Evolutionary conservation across 2,797 vertebrate species (phyloP).

Genomic region (Amphiprion clarkii): DNA sequence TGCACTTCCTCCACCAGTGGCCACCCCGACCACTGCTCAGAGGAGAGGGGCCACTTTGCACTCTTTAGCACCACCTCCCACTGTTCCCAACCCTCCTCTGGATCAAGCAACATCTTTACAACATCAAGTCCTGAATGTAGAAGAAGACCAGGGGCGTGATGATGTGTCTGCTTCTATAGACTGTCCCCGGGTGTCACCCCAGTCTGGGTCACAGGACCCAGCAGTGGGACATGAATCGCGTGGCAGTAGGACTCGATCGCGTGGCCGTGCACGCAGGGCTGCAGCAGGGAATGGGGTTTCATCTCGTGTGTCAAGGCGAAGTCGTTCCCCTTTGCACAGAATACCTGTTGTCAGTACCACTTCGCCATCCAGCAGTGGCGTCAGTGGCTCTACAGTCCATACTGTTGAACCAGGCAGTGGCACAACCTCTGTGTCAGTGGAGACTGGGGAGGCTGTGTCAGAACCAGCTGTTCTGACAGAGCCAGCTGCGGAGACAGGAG

Average conservation of each 20-base stretch:
- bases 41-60: conserved; percentile 77
- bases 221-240: conserved; percentile 77
- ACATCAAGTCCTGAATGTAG: conserved; percentile 71
- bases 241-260: conserved; percentile 89
- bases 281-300: conserved; percentile 76
- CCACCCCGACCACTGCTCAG: conserved; percentile 46
- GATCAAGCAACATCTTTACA: conserved; percentile 65
- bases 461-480: conserved; percentile 74
- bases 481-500: conserved; percentile 82
- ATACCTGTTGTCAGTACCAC: conserved; percentile 62
- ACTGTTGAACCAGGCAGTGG: conserved; percentile 72
- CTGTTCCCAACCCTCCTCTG: conserved; percentile 48
- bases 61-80: conserved; percentile 58
- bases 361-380: conserved; percentile 57
- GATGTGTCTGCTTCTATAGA: conserved; percentile 67
- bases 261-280: conserved; percentile 85
- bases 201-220: conserved; percentile 76
- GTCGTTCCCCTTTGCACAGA: conserved; percentile 90
- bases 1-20: conserved; percentile 64
- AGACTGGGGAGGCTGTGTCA: conserved; percentile 76
- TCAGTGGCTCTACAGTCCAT: conserved; percentile 49
- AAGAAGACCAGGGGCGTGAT: conserved; percentile 70
- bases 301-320: conserved; percentile 87
- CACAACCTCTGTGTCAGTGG: conserved; percentile 75
- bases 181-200: conserved; percentile 78